A percentile compares a stretch with the other conserved stretches of the same genome.
phyloP scores from a whole-genome alignment of 2,888 invertebrate species.

The Chymomyza caudatula region DNA sequence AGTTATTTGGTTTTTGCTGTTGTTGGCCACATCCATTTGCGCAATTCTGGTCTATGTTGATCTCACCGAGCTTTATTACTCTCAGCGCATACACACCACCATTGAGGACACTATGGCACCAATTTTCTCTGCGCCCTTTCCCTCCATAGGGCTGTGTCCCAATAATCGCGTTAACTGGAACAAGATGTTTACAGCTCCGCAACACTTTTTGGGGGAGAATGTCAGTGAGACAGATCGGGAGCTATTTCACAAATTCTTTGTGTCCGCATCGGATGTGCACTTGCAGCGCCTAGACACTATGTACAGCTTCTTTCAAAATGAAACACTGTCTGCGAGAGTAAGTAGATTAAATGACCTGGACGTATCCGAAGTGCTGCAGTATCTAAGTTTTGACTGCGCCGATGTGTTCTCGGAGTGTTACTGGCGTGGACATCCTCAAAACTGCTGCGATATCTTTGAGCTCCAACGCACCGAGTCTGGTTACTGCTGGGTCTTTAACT shows the following conservation, averaged over 20 bases:
- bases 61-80: conserved; percentile 59
- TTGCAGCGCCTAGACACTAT: conserved; percentile 48
- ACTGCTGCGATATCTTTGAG: conserved; percentile 79
- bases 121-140: conserved; percentile 68
- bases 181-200: conserved; percentile 52
- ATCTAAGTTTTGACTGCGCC: conserved; percentile 61
- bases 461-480: conserved; percentile 78
- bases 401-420: conserved; percentile 76
- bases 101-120: conserved; percentile 73
- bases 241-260: conserved; percentile 64
- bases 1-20: conserved; percentile 68
- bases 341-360: conserved; percentile 61
- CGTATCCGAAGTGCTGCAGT: conserved; percentile 57
- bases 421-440: conserved; percentile 76
- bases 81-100: conserved; percentile 67
- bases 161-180: conserved; percentile 70
- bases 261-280: conserved; percentile 44
- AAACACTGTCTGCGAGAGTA: conserved; percentile 40
- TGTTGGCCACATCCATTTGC: conserved; percentile 57
- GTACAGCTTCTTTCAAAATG: conserved; percentile 48
- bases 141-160: conserved; percentile 73
- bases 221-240: conserved; percentile 40
- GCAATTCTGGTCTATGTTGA: conserved; percentile 64
- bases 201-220: conserved; percentile 63
- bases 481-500: conserved; percentile 79